These are phyloP conservation scores for Triplophysa rosa DNA, from an alignment of 2,113 vertebrate genomes.

Conservation along the genomic window DNA sequence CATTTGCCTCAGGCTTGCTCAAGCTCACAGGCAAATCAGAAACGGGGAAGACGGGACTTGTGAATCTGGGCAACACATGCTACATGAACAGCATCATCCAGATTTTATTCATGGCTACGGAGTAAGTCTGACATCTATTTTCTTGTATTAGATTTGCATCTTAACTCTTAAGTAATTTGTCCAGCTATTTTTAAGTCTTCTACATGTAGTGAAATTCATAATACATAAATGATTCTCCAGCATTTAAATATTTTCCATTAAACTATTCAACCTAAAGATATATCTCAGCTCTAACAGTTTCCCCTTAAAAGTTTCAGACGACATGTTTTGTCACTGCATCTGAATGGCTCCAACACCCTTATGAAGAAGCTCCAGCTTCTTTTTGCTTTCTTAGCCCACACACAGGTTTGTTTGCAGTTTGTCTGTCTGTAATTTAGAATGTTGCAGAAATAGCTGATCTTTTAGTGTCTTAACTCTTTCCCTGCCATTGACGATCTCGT, in stretches of 20 bases:
- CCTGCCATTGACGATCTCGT: no score
- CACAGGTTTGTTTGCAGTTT: slow-evolving; percentile 78
- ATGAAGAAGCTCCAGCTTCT: slow-evolving; percentile 97
- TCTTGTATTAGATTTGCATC: background rate
- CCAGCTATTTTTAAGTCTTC: background rate
- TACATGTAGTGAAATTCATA: background rate
- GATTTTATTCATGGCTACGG: slow-evolving; percentile 96
- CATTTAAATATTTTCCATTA: background rate
- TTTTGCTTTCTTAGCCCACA: slow-evolving; percentile 96
- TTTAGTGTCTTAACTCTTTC: background rate
- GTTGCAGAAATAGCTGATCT: background rate
- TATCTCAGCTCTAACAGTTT: background rate
- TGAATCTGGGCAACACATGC: slow-evolving; percentile 98
- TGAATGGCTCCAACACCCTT: slow-evolving; percentile 86
- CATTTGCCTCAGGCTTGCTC: slow-evolving; percentile 86
- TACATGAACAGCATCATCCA: slow-evolving; percentile 99
- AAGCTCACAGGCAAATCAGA: slow-evolving; percentile 92
- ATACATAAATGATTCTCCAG: background rate
- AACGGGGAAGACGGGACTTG: slow-evolving; percentile 95
- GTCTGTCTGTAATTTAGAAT: background rate
- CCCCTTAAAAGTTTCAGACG: slow-evolving; percentile 86
- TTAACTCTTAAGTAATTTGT: background rate
- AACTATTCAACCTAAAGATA: background rate
- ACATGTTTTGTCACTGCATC: slow-evolving; percentile 87
- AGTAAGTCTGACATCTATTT: slow-evolving; percentile 79